phyloP scores from a whole-genome alignment of 2,797 vertebrate genomes.

The Lagodon rhomboides region DNA sequence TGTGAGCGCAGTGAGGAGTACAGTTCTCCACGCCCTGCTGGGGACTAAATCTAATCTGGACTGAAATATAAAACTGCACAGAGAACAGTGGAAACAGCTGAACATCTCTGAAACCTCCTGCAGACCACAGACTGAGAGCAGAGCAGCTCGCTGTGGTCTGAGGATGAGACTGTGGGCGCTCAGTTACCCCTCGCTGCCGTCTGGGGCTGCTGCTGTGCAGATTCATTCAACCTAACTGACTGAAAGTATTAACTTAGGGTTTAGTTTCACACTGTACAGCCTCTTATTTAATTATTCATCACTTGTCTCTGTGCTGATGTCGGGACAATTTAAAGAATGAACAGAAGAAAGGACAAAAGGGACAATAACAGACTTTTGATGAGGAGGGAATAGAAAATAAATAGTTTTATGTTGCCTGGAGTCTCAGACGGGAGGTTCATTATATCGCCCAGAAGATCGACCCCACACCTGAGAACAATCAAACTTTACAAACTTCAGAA shows the following conservation, averaged over 20 bases:
- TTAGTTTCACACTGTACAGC: not conserved
- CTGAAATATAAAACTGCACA: conserved; percentile 7
- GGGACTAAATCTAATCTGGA: conserved; percentile 3
- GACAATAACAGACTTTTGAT: not conserved
- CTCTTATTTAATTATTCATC: not conserved
- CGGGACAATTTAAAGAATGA: not conserved
- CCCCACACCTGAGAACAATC: not conserved
- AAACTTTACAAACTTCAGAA: not conserved
- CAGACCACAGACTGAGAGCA: not conserved
- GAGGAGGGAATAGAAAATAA: not conserved
- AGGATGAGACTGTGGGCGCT: not conserved
- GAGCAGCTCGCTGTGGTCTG: not conserved
- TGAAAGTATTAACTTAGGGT: not conserved
- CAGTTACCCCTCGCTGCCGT: not conserved
- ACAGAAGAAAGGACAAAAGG: not conserved
- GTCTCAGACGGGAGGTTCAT: not conserved
- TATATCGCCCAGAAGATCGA: not conserved
- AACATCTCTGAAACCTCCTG: not conserved
- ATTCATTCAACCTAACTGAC: not conserved
- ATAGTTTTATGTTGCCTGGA: conserved; percentile 1
- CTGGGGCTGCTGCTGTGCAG: conserved; percentile 9
- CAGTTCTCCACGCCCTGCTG: not conserved
- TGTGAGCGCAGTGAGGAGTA: not conserved
- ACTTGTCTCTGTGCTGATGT: not conserved
- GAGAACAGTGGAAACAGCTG: not conserved